Base-by-base conservation (phyloP, 30 jellyfish, hydroid and myxozoan genomes). In the Pelagia noctiluca region DNA sequence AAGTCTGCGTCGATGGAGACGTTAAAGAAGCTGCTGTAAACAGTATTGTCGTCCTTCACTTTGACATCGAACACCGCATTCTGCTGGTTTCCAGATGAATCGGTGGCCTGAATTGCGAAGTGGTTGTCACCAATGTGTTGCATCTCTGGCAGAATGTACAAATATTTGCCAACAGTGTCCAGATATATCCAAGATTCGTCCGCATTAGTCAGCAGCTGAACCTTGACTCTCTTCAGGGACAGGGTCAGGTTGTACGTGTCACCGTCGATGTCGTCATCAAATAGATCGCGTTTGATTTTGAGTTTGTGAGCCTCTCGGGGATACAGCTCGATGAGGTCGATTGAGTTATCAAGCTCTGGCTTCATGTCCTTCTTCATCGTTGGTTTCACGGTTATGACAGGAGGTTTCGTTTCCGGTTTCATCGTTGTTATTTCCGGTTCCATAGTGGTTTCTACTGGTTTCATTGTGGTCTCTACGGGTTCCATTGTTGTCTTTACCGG, bases 81-180 rank as follows among this genome's bases (percentile, higher is more conserved):
- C 50, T 28, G 49, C 42, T 48, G 81, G 7, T 78, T 54, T 18
- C 98, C 98, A 12, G 77, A 48, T 21, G 90, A 71, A 75, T 93
- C 98, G 0, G 96, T 93, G 1, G 98, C 98, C 47, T 72, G 88
- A 50, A 93, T 32, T 3, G 87, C 92, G 50, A 69, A 86, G 37
- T 79, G 42, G 54, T 93, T 81, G 22, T 48, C 82, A 16, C 97
- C 97, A 24, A 62, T 76, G 22, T 65, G 37, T 5, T 48, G 68
- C 1, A 65, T 19, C 49, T 30, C 80, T 33, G 97, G 97, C 33
- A 93, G 35, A 28, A 78, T 73, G 75, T 80, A 93, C 74, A 93
- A 25, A 24, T 32, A 48, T 54, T 35, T 49, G 37, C 78, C 79
- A 13, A 63, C 62, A 10, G 80, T 87, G 49, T 93, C 96, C 12